phyloP scores from a whole-genome alignment of 2,888 invertebrate species.

The Pachliopta kotzebuea region DNA sequence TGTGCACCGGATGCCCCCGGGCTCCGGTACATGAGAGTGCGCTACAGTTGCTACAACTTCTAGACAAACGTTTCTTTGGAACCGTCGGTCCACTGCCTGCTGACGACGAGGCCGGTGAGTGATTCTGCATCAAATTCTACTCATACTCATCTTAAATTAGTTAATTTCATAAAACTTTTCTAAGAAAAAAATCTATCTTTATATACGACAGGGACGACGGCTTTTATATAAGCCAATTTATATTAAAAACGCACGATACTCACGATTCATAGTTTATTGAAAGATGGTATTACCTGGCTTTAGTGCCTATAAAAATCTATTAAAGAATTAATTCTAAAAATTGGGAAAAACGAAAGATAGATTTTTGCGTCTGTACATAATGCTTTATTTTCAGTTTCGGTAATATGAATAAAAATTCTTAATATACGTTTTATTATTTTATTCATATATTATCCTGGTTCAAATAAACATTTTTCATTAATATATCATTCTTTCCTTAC shows the following conservation, averaged over 20 bases:
- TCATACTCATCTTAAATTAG: neutral
- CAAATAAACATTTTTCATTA: neutral
- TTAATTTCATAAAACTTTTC: no score
- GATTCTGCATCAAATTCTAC: neutral
- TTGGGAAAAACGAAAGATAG: no score
- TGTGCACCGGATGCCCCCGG: conserved; percentile 97
- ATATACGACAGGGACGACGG: no score
- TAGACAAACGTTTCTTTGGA: conserved; percentile 98
- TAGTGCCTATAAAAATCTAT: no score
- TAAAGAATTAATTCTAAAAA: no score
- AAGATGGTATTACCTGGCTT: no score
- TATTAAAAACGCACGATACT: no score
- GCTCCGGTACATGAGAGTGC: conserved; percentile 96
- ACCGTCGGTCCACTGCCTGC: conserved; percentile 83
- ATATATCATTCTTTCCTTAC: neutral
- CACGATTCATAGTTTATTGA: no score
- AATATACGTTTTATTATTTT: neutral
- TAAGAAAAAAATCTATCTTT: no score
- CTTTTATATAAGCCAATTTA: no score
- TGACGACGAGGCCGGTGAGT: conserved; percentile 87
- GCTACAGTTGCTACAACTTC: conserved; percentile 93
- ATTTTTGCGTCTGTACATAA: no score
- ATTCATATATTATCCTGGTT: neutral
- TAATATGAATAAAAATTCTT: neutral
- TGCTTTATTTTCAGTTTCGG: no score